Conservation (phyloP, 2,113 vertebrate species). For the Platycercus adscitus region DNA sequence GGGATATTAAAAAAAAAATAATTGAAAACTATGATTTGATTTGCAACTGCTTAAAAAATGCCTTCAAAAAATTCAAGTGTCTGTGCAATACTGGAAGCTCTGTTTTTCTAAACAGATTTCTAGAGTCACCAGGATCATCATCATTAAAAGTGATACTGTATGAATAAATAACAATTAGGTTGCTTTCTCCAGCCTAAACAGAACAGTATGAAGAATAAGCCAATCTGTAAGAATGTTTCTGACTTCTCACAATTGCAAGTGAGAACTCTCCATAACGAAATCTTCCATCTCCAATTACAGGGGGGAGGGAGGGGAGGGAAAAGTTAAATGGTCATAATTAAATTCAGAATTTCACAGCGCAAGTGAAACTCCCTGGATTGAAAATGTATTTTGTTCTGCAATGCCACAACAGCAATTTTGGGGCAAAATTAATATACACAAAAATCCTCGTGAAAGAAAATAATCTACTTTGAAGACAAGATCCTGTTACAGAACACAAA, state of each 20-base stretch:
- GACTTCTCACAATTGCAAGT: conserved; percentile 13
- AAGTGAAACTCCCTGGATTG: not conserved
- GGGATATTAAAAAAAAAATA: not conserved
- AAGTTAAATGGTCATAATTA: not conserved
- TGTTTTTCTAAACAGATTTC: conserved; percentile 50
- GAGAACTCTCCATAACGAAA: conserved; percentile 17
- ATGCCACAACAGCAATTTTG: conserved; percentile 27
- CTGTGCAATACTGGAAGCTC: conserved; percentile 16
- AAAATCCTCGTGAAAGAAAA: conserved; percentile 44
- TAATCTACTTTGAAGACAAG: conserved; percentile 29
- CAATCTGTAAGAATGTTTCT: conserved; percentile 36
- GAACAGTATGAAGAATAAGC: conserved; percentile 21
- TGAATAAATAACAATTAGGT: conserved; percentile 39
- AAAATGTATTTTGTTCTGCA: conserved; percentile 2
- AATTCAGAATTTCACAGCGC: conserved; percentile 39
- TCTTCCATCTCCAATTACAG: conserved; percentile 14
- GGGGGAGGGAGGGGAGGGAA: not conserved
- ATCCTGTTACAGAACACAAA: conserved; percentile 30
- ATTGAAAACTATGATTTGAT: not conserved
- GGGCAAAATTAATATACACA: not conserved
- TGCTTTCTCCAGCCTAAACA: conserved; percentile 28
- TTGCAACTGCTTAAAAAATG: conserved; percentile 39
- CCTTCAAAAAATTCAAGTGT: conserved; percentile 26
- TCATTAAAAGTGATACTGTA: conserved; percentile 17
- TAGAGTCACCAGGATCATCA: conserved; percentile 46